Evolutionary conservation across 2,113 vertebrate species (phyloP).

Genomic region (Chauna torquata): DNA sequence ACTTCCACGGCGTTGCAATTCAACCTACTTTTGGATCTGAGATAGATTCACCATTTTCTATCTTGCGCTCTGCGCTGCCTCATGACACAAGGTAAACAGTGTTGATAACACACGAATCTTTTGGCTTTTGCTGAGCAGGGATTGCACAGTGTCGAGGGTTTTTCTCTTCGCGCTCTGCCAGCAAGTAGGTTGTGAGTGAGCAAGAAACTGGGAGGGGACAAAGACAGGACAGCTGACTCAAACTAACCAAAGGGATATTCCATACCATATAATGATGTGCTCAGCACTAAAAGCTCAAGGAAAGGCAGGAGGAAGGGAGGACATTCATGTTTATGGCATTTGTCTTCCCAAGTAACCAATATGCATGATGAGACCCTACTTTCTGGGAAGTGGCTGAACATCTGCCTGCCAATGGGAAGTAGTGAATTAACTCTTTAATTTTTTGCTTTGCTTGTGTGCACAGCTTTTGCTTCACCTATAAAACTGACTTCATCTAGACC

Average conservation of each 20-base stretch:
- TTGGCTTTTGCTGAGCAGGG: not conserved
- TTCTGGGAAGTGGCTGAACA: not conserved
- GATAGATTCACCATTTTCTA: not conserved
- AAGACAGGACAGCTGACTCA: not conserved
- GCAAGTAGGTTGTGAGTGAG: not conserved
- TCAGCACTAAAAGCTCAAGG: not conserved
- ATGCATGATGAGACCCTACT: not conserved
- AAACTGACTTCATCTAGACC: not conserved
- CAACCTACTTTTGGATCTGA: not conserved
- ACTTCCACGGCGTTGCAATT: not conserved
- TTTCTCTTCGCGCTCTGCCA: not conserved
- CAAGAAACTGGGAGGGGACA: not conserved
- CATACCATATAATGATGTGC: too few species aligned
- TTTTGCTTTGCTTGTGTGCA: not conserved
- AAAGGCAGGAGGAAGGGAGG: not conserved
- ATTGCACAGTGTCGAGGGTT: fast-evolving
- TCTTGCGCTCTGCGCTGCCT: not conserved
- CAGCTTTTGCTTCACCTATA: not conserved
- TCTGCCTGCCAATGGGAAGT: not conserved
- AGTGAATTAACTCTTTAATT: not conserved
- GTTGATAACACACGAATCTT: not conserved
- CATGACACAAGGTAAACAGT: not conserved
- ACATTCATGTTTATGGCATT: not conserved
- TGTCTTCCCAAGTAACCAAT: not conserved
- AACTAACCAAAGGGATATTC: not conserved